These are phyloP conservation scores for Barnardius zonarius DNA, from an alignment of 2,113 vertebrate genomes.

Conservation along the genomic window DNA sequence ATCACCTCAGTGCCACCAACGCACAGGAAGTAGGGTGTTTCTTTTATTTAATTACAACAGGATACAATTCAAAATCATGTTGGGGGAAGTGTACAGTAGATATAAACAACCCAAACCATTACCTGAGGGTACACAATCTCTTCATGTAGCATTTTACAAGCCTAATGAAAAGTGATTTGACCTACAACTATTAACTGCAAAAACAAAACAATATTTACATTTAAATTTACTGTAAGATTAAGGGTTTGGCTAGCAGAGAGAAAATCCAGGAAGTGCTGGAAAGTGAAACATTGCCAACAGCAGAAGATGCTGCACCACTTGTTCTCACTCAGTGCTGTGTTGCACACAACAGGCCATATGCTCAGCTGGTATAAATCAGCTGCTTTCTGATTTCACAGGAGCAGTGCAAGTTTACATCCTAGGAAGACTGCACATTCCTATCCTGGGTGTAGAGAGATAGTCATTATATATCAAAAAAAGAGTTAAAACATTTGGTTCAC, in stretches of 20 bases:
- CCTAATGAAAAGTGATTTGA: slow-evolving; percentile 62
- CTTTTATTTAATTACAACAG: slow-evolving; percentile 58
- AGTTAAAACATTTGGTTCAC: background rate
- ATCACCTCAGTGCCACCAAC: slow-evolving; percentile 62
- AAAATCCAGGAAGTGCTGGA: background rate
- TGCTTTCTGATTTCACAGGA: background rate
- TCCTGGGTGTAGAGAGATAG: background rate
- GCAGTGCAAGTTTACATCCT: background rate
- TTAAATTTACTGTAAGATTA: slow-evolving; percentile 41
- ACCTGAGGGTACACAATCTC: slow-evolving; percentile 54
- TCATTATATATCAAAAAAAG: background rate
- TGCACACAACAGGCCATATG: background rate
- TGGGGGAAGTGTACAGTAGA: slow-evolving; percentile 46
- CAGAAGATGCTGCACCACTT: background rate
- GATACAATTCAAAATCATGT: slow-evolving; percentile 52
- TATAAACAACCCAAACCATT: slow-evolving; percentile 56
- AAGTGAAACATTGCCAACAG: slow-evolving; percentile 15
- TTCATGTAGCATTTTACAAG: slow-evolving; percentile 33
- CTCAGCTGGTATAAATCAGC: slow-evolving; percentile 15
- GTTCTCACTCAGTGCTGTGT: background rate
- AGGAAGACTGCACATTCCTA: background rate
- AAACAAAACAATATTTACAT: slow-evolving; percentile 55
- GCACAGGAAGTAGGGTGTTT: slow-evolving; percentile 48
- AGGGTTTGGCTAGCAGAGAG: background rate
- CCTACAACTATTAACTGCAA: slow-evolving; percentile 49